phyloP scores from a whole-genome alignment of 1,140 invertebrate genomes.

The Procambarus clarkii region DNA sequence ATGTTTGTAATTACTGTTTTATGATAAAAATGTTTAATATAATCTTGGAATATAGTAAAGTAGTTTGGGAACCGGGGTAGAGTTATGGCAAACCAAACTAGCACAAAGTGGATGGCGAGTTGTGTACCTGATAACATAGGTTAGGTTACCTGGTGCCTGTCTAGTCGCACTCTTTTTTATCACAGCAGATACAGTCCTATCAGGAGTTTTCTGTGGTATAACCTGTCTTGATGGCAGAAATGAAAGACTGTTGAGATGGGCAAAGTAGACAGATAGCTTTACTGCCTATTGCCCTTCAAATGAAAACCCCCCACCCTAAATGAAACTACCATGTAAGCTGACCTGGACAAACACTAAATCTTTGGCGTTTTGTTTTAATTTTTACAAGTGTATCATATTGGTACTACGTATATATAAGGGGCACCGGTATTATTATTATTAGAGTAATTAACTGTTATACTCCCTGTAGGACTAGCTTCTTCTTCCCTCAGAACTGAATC shows the following conservation, averaged over 20 bases:
- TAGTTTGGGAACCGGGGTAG: not conserved
- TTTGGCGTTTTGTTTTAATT: not conserved
- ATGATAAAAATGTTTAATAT: not conserved
- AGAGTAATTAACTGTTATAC: not conserved
- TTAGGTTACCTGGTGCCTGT: conserved; percentile 65
- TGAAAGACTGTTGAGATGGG: not conserved
- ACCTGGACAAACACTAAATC: not conserved
- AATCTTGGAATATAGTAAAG: not conserved
- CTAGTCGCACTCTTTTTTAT: conserved; percentile 62
- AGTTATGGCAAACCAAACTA: conserved; percentile 49
- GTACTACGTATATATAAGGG: not conserved
- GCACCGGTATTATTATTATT: not conserved
- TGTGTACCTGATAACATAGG: conserved; percentile 68
- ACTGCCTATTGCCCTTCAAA: not conserved
- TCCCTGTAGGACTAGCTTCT: not conserved
- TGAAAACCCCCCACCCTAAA: not conserved
- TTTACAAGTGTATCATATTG: not conserved
- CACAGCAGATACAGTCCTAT: not conserved
- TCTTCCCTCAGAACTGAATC: not conserved
- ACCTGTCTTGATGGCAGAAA: not conserved
- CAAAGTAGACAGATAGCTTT: not conserved
- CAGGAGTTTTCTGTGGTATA: not conserved
- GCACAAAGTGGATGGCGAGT: conserved; percentile 49
- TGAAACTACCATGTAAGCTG: not conserved
- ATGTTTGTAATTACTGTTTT: not conserved